Percentiles rank a stretch among this genome's conserved stretches.
These are phyloP conservation scores for Periphyllus acericola DNA, from an alignment of 2,888 invertebrate genomes.

Conservation along the genomic window DNA sequence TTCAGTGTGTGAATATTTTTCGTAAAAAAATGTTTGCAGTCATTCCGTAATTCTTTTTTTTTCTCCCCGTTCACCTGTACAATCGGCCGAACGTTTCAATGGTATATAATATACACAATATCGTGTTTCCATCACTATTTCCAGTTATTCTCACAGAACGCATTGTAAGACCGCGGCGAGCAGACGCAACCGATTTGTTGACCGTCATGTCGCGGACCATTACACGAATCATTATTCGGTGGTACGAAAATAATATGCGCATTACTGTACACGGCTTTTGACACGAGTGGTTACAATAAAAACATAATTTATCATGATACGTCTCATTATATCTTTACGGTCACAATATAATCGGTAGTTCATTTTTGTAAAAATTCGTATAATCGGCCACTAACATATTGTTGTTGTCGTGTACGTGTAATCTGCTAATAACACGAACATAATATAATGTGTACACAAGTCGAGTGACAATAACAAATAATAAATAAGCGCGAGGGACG, in stretches of 20 bases:
- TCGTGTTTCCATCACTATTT: neutral
- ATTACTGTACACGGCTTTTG: conserved; percentile 12
- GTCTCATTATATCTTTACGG: conserved; percentile 47
- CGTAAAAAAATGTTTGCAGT: conserved; percentile 4
- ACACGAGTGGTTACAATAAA: conserved; percentile 58
- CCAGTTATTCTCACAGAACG: neutral
- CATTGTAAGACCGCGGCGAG: neutral
- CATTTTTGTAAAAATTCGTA: conserved; percentile 12
- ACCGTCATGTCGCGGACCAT: conserved; percentile 2
- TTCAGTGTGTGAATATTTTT: neutral
- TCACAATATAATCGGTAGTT: conserved; percentile 33
- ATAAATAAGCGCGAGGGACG: conserved; percentile 29
- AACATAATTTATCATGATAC: conserved; percentile 53
- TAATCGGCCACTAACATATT: neutral
- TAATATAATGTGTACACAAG: neutral
- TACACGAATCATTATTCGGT: conserved; percentile 17
- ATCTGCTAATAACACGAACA: conserved; percentile 52
- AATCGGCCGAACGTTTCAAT: neutral
- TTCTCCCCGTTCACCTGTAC: neutral
- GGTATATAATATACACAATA: neutral
- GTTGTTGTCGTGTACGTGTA: neutral
- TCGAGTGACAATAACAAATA: conserved; percentile 56
- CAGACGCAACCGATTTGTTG: conserved; percentile 41
- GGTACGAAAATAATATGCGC: conserved; percentile 7
- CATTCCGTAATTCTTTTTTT: neutral